These are phyloP conservation scores for Sebastes kiyomatsui DNA, from an alignment of 2,797 vertebrate species.

Conservation along the genomic window DNA sequence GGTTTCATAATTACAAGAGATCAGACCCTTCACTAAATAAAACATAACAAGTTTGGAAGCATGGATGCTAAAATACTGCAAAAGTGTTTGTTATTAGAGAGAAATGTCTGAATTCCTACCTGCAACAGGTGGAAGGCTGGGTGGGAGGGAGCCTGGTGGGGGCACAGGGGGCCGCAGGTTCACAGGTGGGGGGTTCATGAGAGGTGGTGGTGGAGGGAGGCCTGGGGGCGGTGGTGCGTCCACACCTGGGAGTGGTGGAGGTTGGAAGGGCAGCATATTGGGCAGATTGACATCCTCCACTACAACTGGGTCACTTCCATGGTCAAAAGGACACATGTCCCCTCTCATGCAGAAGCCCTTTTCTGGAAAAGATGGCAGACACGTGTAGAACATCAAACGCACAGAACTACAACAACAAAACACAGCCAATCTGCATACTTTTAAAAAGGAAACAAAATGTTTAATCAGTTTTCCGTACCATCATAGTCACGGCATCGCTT, in stretches of 20 bases:
- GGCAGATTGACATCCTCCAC: conserved; percentile 98
- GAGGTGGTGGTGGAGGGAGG: conserved; percentile 91
- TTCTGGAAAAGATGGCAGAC: conserved; percentile 80
- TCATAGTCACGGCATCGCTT: conserved; percentile 98
- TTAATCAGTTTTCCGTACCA: conserved; percentile 78
- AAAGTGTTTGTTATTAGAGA: not conserved
- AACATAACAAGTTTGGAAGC: not conserved
- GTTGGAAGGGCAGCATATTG: conserved; percentile 94
- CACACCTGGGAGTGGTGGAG: conserved; percentile 92
- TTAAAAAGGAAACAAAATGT: not conserved
- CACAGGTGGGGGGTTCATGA: conserved; percentile 90
- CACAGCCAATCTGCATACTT: not conserved
- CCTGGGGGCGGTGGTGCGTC: conserved; percentile 92
- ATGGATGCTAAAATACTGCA: not conserved
- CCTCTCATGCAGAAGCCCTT: conserved; percentile 98
- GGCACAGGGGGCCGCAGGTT: conserved; percentile 95
- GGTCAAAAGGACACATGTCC: conserved; percentile 97
- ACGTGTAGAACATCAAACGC: not conserved
- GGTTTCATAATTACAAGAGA: not conserved
- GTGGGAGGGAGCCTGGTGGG: conserved; percentile 91
- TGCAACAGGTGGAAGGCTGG: conserved; percentile 94
- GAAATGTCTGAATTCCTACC: conserved; percentile 76
- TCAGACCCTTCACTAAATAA: not conserved
- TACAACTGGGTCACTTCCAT: conserved; percentile 96
- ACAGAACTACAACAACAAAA: not conserved